Base-by-base conservation (phyloP, 2,888 invertebrate species). In the Thera britannica region DNA sequence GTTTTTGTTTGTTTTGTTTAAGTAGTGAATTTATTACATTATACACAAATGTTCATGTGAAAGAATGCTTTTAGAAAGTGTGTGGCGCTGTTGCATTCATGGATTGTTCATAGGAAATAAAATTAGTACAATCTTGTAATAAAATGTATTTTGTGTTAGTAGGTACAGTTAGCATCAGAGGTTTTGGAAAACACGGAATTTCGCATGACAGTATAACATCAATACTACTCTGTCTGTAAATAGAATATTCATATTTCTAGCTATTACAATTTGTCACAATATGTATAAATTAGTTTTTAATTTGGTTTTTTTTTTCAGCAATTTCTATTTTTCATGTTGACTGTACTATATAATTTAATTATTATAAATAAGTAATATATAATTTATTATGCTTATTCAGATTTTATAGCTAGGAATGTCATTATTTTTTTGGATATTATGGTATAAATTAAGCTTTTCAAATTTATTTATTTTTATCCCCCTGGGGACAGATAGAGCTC, bases 391-490 rank as follows among this genome's bases (percentile, higher is more conserved):
- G 44, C 44, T 46, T 46, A 9, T 41, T 41, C 41, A 7, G 41
- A 41, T 3, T 41, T 23, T 23, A 23, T 23, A 23, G 41, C 9
- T 46, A 46, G 9, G 8, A 2, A 9, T 46, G 2, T 46, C 2
- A 9, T 46, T 46, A 7, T 46, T 46, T 12, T 51, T 51, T 7
- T n/a, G 11, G 2, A 36, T 44, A 58, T 66, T 61, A 52, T 58
- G 52, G 36, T 46, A 59, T 55, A 48, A 55, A 65, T 59, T 65
- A 55, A 59, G 8, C n/a, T 11, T 59, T 49, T 35, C 48, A 48
- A 58, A 7, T 46, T 58, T 23, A 5, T 5, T 35, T 9, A 12
- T 44, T 36, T n/a, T 59, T n/a, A 8, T 51, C 48, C 12, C n/a
- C 6, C 54, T 9, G 3, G 44, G 52, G 11, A 54, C 34, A 44